phyloP scores from a whole-genome alignment of 2,797 vertebrate genomes.

The Pseudomugil gertrudae region DNA sequence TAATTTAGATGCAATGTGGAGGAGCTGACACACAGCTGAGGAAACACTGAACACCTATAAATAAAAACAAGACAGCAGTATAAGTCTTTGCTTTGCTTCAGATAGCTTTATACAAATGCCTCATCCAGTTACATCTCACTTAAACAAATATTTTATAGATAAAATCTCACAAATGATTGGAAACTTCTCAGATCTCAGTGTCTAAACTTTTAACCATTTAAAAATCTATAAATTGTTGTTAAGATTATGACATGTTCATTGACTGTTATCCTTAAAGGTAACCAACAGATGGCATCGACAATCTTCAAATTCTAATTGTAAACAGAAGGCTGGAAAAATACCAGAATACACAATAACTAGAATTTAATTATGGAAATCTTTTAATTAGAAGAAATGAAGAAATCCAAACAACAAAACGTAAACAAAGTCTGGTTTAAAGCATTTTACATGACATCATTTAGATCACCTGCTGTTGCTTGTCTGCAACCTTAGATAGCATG shows the following conservation, averaged over 20 bases:
- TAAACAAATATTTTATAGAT: not conserved
- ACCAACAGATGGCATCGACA: conserved; percentile 54
- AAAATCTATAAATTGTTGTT: not conserved
- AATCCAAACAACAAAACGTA: not conserved
- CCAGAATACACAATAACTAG: not conserved
- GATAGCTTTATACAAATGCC: not conserved
- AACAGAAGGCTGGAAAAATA: not conserved
- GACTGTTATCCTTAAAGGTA: conserved; percentile 16
- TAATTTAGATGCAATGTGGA: conserved; percentile 56
- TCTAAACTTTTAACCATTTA: not conserved
- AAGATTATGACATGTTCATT: not conserved
- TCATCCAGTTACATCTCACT: not conserved
- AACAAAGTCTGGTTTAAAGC: conserved; percentile 17
- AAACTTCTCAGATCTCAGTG: not conserved
- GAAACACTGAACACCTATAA: conserved; percentile 47
- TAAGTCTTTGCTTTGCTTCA: conserved; percentile 2
- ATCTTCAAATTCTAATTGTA: not conserved
- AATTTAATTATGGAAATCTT: conserved; percentile 13
- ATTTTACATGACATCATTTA: conserved; percentile 52
- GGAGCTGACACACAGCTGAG: conserved; percentile 38
- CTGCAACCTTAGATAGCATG: conserved; percentile 40
- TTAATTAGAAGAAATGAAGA: not conserved
- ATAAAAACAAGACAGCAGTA: conserved; percentile 30
- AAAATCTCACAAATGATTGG: not conserved
- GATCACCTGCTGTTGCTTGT: conserved; percentile 52